phyloP scores from a whole-genome alignment of 2,113 vertebrate genomes.

The Malurus elegans region DNA sequence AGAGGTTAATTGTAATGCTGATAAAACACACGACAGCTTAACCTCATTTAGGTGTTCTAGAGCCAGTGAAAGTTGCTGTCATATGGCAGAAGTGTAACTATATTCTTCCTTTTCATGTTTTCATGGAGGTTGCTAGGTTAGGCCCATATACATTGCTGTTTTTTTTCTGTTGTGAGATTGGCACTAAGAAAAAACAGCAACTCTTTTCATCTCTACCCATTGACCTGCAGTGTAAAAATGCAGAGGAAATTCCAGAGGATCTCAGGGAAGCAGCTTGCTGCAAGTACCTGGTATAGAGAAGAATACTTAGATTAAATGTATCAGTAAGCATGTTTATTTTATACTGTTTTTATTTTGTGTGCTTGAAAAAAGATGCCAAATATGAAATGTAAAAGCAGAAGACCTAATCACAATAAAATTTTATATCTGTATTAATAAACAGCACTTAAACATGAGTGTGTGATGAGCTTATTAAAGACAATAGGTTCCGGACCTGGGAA shows the following conservation, averaged over 20 bases:
- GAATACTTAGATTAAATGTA: neutral
- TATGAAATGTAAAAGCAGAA: neutral
- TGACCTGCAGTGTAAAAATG: neutral
- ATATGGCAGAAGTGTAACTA: neutral
- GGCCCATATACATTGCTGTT: neutral
- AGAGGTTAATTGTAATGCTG: neutral
- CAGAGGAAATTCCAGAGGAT: neutral
- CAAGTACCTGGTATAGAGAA: neutral
- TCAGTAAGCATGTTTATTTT: neutral
- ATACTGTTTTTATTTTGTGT: neutral
- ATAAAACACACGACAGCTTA: neutral
- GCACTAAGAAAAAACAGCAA: neutral
- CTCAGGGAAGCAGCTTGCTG: neutral
- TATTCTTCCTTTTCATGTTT: neutral
- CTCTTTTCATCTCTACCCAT: neutral
- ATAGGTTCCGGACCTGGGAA: neutral
- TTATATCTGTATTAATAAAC: neutral
- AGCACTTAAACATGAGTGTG: rapidly evolving
- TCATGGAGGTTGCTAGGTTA: neutral
- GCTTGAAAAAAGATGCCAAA: neutral
- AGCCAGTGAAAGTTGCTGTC: neutral
- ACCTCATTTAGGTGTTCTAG: neutral
- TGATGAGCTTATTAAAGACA: neutral
- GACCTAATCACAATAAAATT: neutral
- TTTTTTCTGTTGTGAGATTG: neutral